Evolutionary conservation across 1,140 invertebrate species (phyloP), one percentile per base, ranked within the genome.

Genomic region (Drosophila simulans): DNA sequence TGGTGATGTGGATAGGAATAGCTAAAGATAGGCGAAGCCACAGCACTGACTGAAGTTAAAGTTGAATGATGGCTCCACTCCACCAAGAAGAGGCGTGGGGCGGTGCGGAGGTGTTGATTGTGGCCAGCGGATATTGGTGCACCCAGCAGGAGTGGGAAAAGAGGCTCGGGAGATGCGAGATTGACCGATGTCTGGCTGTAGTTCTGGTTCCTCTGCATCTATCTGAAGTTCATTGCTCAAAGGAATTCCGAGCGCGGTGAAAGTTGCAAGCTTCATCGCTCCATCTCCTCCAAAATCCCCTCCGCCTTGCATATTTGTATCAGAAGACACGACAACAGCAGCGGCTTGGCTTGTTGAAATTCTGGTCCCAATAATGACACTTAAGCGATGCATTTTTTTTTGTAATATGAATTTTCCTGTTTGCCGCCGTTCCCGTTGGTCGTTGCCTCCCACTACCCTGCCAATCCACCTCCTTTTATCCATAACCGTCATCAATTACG

Each of bases 381-480:
- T 88, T 88, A 88, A 86, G 80, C 83, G 83, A 88, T 86, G 83
- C 82, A 86, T 48, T 86, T 86, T 86, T 86, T 86, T 86, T 86
- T 78, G 83, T 86, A 86, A 86, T 86, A 86, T 82, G 82, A 86
- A 88, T 88, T 88, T 86, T 86, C 82, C 82, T 86, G 82, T 81
- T 81, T 86, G 73, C 66, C 58, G 72, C 63, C 62, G 39, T 39
- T 65, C 43, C 54, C 58, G 54, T 55, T 60, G 64, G 31, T 62
- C 53, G 65, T 40, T 39, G 72, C 54, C 64, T 64, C 56, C 62
- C 55, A 56, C 53, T 74, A 35, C 15, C 40, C 37, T 5, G 4
- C n/a, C 56, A 5, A 0, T 3, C 31, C 8, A 27, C n/a, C 39
- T 59, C 17, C 20, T 27, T 55, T 17, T 34, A 7, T 35, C 34